Evolutionary conservation across 2,113 vertebrate species (phyloP).

Genomic region (Saimiri boliviensis): DNA sequence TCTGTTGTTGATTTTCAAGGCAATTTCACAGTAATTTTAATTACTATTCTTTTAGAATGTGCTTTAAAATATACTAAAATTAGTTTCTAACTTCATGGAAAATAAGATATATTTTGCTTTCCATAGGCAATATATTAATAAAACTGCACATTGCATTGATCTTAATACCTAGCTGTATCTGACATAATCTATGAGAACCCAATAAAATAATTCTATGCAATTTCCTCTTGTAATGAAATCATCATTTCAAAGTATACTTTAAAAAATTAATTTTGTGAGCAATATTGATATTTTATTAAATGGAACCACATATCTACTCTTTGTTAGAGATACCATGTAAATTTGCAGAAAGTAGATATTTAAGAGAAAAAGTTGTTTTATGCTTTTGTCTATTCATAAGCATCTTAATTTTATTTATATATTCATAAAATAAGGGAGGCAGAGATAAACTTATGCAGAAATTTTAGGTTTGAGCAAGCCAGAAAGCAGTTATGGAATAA

Average conservation of each 20-base stretch:
- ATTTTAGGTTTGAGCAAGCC: not conserved
- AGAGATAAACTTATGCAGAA: slow-evolving; percentile 38
- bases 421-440: slow-evolving; percentile 32
- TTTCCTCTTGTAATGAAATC: not conserved
- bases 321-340: not conserved
- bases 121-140: not conserved
- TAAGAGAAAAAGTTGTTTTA: not conserved
- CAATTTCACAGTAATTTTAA: not conserved
- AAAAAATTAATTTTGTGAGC: not conserved
- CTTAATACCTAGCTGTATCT: not conserved
- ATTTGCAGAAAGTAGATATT: not conserved
- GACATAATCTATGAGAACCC: not conserved
- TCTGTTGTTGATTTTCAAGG: not conserved
- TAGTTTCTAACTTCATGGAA: not conserved
- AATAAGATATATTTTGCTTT: not conserved
- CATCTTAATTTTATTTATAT: slow-evolving; percentile 2
- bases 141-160: not conserved
- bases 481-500: slow-evolving; percentile 10
- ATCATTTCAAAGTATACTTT: not conserved
- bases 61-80: not conserved
- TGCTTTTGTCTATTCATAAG: slow-evolving; percentile 33
- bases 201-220: not conserved
- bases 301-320: not conserved
- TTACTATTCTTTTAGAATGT: not conserved
- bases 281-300: slow-evolving; percentile 20